Conservation (phyloP, 2,888 invertebrate species). For the Sinodicranocentrus sp. region DNA sequence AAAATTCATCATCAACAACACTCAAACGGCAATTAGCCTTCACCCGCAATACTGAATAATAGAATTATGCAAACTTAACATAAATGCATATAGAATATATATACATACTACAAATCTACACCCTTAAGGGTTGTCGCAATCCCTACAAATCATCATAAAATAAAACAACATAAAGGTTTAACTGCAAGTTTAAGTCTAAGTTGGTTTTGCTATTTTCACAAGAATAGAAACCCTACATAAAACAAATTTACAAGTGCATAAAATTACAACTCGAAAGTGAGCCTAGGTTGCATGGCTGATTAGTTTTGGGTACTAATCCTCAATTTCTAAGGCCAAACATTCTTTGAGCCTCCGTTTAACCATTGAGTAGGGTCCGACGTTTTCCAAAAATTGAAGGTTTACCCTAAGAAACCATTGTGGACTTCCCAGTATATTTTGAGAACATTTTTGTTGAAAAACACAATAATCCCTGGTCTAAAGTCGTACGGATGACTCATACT, state of each 20-base stretch:
- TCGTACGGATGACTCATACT: too few species aligned
- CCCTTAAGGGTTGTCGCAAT: neutral
- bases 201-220: neutral
- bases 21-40: constrained; percentile 61
- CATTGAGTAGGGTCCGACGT: too few species aligned
- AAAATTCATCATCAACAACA: constrained; percentile 60
- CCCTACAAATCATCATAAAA: neutral
- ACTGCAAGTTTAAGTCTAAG: neutral
- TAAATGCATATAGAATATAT: neutral
- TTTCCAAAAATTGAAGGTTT: too few species aligned
- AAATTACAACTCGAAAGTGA: too few species aligned
- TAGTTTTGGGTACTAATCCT: constrained; percentile 20
- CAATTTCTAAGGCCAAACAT: neutral
- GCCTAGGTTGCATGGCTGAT: constrained; percentile 27
- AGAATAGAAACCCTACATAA: too few species aligned
- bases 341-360: too few species aligned
- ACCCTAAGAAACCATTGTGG: too few species aligned
- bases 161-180: constrained; percentile 13
- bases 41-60: constrained; percentile 50
- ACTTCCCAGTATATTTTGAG: too few species aligned
- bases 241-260: too few species aligned
- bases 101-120: neutral
- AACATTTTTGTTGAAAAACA: too few species aligned
- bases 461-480: too few species aligned
- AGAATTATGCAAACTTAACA: constrained; percentile 37